Base-by-base conservation (phyloP, 2,113 vertebrate genomes). In the Sinocyclocheilus anshuiensis region DNA sequence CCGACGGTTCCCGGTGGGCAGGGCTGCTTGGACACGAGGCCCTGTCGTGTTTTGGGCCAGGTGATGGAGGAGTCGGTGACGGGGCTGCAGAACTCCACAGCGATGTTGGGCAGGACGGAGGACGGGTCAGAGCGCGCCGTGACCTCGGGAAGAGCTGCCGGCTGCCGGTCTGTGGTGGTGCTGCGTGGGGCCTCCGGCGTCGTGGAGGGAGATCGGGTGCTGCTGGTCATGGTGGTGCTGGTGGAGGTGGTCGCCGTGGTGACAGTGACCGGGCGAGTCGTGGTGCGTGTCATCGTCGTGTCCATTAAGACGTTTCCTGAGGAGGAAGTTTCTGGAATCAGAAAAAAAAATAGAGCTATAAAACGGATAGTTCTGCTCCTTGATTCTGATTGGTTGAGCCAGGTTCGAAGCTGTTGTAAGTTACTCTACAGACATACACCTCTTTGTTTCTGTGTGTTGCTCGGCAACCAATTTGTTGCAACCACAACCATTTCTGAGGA, bases 11-110 rank as follows among this genome's bases (percentile, higher is more conserved):
- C 97, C 13, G 96, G 84, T 1, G 98, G 98, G 88, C 98, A 99
- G 0, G 96, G 96, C 90, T 97, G 97, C 90, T 96, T 97, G 0
- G 97, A 95, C 74, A 95, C 80, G 74, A 95, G 92, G 4, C 97
- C 97, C 91, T 97, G 97, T 7, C 95, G 96, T 0, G 97, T 98
- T 82, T 95, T 97, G n/a, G 97, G 97, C 98, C 98, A 99, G 91
- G 94, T 91, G 26, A 99, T 94, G 36, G 98, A 97, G 0, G 96
- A 94, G 87, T 97, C 96, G 86, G 97, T 95, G 88, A 95, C 6
- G 0, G 97, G 95, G 59, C 93, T 96, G 29, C 98, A 99, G 93
- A 95, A 97, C 88, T 98, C 98, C 0, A 93, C 59, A 0, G 96
- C 95, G 0, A 94, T 81, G 0, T 96, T 94, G 0, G 98, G 98